Evolutionary conservation across 2,113 vertebrate species (phyloP).

Genomic region (Stomatorhinus ivindoensis): DNA sequence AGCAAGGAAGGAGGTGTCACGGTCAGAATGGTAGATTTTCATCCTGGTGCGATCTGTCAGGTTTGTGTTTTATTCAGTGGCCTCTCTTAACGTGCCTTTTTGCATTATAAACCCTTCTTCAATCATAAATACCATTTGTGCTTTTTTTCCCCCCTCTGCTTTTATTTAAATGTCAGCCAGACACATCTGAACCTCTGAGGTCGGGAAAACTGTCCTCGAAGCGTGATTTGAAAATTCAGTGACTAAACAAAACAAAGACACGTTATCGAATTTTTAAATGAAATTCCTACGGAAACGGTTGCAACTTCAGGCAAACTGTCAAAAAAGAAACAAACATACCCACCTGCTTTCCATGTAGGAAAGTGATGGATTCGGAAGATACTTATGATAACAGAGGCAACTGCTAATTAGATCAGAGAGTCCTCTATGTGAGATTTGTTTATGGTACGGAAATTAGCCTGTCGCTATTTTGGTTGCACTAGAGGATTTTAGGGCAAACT

Average conservation of each 20-base stretch:
- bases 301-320: background rate
- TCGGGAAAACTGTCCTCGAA: background rate
- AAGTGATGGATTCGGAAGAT: background rate
- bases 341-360: background rate
- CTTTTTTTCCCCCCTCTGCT: background rate
- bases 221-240: background rate
- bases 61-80: background rate
- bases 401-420: conserved; percentile 37
- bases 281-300: background rate
- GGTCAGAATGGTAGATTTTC: background rate
- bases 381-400: conserved; percentile 21
- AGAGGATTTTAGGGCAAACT: conserved; percentile 27
- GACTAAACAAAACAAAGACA: background rate
- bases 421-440: conserved; percentile 38
- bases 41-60: conserved; percentile 2
- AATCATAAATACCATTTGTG: background rate
- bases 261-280: background rate
- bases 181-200: background rate
- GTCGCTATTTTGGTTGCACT: conserved; percentile 29
- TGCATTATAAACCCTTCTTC: background rate
- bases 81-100: background rate
- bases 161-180: background rate
- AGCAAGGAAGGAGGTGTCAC: background rate
- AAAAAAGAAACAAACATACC: background rate
- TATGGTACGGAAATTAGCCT: conserved; percentile 38